Base-by-base conservation (phyloP, 2,797 vertebrate genomes). In the Anabacerthia variegaticeps region DNA sequence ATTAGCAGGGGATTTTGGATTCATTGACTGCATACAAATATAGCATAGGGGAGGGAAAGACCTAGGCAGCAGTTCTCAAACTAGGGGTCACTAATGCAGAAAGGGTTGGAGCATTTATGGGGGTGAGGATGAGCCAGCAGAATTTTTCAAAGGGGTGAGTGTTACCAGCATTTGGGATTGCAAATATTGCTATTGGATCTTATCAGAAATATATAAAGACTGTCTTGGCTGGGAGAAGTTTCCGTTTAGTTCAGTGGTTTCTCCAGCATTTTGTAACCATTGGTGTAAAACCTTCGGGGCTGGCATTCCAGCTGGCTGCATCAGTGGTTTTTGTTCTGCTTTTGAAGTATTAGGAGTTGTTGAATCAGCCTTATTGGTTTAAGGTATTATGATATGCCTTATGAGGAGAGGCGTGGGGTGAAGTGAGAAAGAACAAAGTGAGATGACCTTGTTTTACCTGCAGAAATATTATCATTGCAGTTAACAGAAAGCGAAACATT, bases 11-110 rank as follows among this genome's bases (percentile, higher is more conserved):
- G 87, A 95, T 96, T 96, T 94, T 0, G 37, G 92, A 94, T 80
- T 85, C 90, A 89, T 67, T 90, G 74, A 97, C 77, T 84, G 69
- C 55, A 76, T 87, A 92, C 67, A 94, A 95, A 95, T 92, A 96
- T 92, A 97, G 93, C 48, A 77, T 0, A n/a, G 39, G 36, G 56
- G 74, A 91, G 49, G 49, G 92, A 93, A 92, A 87, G 65, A 71
- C 82, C 92, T n/a, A 54, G 86, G 89, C 46, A 80, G 59, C 26
- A 46, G 32, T 61, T 88, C 27, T 83, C 56, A 83, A 77, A 67
- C n/a, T 8, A 32, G 4, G 65, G 89, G 72, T 85, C 81, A 88
- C 56, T 43, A 37, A 80, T 17, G 56, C 85, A 77, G 8, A 23
- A 37, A 82, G 51, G 21, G 15, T 36, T 76, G 59, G 26, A 82